Conservation (phyloP, 2,888 invertebrate species). For the Romanomermis culicivorax region DNA sequence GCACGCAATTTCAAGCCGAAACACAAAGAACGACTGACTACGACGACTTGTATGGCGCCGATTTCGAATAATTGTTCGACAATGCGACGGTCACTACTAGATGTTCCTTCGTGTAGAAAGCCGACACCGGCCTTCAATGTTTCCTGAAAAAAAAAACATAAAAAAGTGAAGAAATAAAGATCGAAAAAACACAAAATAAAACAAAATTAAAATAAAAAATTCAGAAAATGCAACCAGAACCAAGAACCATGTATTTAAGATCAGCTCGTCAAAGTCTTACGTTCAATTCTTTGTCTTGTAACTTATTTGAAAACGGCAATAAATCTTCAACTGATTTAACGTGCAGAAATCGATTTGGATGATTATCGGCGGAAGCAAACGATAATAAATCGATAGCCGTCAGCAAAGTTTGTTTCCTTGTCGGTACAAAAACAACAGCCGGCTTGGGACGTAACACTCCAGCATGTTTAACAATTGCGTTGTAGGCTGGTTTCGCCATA, state of each 20-base stretch:
- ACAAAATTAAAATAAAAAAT: neutral
- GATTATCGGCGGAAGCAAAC: slow-evolving; percentile 67
- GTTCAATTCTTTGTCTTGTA: slow-evolving; percentile 46
- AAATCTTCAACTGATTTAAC: slow-evolving; percentile 43
- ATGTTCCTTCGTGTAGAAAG: slow-evolving; percentile 84
- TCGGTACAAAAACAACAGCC: slow-evolving; percentile 66
- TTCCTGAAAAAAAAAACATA: slow-evolving; percentile 43
- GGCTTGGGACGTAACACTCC: slow-evolving; percentile 43
- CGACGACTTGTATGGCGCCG: slow-evolving; percentile 68
- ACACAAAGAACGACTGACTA: slow-evolving; percentile 70
- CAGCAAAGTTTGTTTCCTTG: slow-evolving; percentile 34
- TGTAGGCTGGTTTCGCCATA: slow-evolving; percentile 94
- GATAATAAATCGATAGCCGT: slow-evolving; percentile 87
- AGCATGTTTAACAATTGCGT: slow-evolving; percentile 61
- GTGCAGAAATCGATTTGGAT: slow-evolving; percentile 67
- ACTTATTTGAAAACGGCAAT: slow-evolving; percentile 61
- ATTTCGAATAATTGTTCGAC: slow-evolving; percentile 81
- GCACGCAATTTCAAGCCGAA: slow-evolving; percentile 75
- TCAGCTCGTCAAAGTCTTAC: too few relatives aligned
- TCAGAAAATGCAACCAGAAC: slow-evolving; percentile 31
- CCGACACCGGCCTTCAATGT: slow-evolving; percentile 83
- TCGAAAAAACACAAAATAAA: neutral
- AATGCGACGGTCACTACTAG: slow-evolving; percentile 56
- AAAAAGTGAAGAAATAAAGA: too few relatives aligned
- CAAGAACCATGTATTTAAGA: slow-evolving; percentile 6